Evolutionary conservation across 2,888 invertebrate species (phyloP).

Genomic region (Sphaeridia pumilis): DNA sequence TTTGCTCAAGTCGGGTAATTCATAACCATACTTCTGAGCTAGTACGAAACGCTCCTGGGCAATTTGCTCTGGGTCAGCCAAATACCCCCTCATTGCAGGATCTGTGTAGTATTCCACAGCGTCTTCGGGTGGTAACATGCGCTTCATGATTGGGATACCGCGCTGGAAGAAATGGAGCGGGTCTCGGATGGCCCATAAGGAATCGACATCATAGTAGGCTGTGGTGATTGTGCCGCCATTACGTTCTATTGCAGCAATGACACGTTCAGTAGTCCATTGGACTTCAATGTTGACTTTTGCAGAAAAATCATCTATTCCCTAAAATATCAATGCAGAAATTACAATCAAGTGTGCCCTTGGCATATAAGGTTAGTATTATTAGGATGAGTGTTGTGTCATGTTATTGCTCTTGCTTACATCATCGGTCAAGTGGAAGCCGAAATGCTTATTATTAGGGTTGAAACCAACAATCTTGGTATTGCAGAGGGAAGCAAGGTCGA

Average conservation of each 20-base stretch:
- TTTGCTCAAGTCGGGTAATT: conserved; percentile 61
- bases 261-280: conserved; percentile 82
- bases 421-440: conserved; percentile 83
- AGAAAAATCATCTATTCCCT: conserved; percentile 69
- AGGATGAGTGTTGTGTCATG: too few relatives aligned
- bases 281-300: conserved; percentile 92
- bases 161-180: conserved; percentile 70
- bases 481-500: conserved; percentile 73
- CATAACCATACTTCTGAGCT: conserved; percentile 91
- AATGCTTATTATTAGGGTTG: conserved; percentile 61
- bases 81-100: conserved; percentile 76
- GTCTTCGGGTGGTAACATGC: conserved; percentile 86
- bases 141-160: conserved; percentile 79
- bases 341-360: too few relatives aligned
- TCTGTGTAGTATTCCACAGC: conserved; percentile 80
- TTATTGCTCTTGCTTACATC: too few relatives aligned
- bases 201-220: conserved; percentile 78
- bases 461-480: conserved; percentile 64
- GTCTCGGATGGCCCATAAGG: conserved; percentile 61
- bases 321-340: too few relatives aligned
- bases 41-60: conserved; percentile 60
- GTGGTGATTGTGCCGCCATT: conserved; percentile 89
- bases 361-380: too few relatives aligned
- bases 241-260: conserved; percentile 88
- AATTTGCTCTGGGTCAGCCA: conserved; percentile 82